phyloP scores from a whole-genome alignment of 1,140 invertebrate genomes.

The Ips typographus region DNA sequence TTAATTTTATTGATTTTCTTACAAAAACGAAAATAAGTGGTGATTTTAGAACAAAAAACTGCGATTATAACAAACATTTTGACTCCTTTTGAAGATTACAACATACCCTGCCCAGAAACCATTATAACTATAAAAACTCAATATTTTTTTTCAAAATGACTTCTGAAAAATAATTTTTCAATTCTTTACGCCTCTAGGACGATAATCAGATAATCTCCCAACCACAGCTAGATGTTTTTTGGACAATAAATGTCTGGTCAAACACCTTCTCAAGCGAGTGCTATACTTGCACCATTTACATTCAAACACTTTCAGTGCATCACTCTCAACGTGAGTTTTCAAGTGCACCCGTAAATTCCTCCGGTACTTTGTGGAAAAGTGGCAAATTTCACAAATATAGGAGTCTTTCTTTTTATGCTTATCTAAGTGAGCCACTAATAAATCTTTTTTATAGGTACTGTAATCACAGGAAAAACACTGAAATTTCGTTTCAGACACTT shows the following conservation, averaged over 20 bases:
- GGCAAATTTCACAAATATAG: slow-evolving; percentile 23
- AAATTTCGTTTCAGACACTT: background rate
- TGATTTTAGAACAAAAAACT: too few species aligned
- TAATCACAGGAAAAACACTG: background rate
- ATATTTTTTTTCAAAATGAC: too few species aligned
- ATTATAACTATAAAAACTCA: too few species aligned
- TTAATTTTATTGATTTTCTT: too few species aligned
- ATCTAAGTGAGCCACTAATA: slow-evolving; percentile 17
- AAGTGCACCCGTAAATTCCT: slow-evolving; percentile 23
- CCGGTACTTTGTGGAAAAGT: slow-evolving; percentile 20
- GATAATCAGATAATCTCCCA: slow-evolving; percentile 12
- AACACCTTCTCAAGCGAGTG: slow-evolving; percentile 13
- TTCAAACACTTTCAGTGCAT: slow-evolving; percentile 1
- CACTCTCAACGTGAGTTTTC: slow-evolving; percentile 7
- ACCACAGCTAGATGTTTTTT: slow-evolving; percentile 18
- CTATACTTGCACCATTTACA: slow-evolving; percentile 24
- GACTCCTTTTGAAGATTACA: too few species aligned
- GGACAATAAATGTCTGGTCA: slow-evolving; percentile 20
- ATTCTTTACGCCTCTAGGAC: slow-evolving; percentile 3
- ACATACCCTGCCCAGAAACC: too few species aligned
- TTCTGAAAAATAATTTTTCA: too few species aligned
- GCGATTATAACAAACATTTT: too few species aligned
- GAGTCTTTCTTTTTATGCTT: slow-evolving; percentile 22
- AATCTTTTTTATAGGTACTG: slow-evolving; percentile 22
- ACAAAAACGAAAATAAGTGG: too few species aligned